Evolutionary conservation across 2,113 vertebrate species (phyloP).

Genomic region (Ancistrus triradiatus): DNA sequence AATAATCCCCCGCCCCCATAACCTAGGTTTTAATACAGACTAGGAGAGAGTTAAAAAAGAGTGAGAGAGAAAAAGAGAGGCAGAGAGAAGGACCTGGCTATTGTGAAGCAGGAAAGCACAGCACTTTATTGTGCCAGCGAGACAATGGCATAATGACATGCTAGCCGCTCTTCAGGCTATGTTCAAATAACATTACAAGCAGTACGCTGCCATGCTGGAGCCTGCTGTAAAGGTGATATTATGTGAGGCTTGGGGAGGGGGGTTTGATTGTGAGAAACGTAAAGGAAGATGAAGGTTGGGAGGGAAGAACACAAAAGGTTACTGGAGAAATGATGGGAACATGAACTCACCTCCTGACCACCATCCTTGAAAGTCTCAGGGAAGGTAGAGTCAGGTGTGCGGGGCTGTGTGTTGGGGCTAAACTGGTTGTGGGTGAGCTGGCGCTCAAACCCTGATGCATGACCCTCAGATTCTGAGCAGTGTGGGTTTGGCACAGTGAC

Average conservation of each 20-base stretch:
- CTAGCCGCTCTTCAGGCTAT: constrained; percentile 71
- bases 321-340: constrained; percentile 28
- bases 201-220: constrained; percentile 58
- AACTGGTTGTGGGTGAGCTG: constrained; percentile 82
- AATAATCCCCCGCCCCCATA: constrained; percentile 60
- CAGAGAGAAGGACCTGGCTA: constrained; percentile 63
- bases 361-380: constrained; percentile 90
- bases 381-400: constrained; percentile 94
- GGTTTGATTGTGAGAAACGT: constrained; percentile 30
- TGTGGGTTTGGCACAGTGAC: constrained; percentile 78
- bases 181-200: constrained; percentile 73
- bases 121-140: constrained; percentile 76
- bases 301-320: neutral
- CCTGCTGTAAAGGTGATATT: constrained; percentile 67
- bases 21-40: constrained; percentile 43
- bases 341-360: constrained; percentile 79
- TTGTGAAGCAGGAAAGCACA: constrained; percentile 70
- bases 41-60: constrained; percentile 46
- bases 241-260: constrained; percentile 50
- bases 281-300: neutral
- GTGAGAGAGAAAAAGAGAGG: constrained; percentile 10
- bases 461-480: constrained; percentile 75
- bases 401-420: constrained; percentile 78
- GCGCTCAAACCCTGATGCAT: constrained; percentile 76
- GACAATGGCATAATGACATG: constrained; percentile 79